These are phyloP conservation scores for Lepisosteus oculatus DNA, from an alignment of 2,113 vertebrate genomes.

Conservation along the genomic window DNA sequence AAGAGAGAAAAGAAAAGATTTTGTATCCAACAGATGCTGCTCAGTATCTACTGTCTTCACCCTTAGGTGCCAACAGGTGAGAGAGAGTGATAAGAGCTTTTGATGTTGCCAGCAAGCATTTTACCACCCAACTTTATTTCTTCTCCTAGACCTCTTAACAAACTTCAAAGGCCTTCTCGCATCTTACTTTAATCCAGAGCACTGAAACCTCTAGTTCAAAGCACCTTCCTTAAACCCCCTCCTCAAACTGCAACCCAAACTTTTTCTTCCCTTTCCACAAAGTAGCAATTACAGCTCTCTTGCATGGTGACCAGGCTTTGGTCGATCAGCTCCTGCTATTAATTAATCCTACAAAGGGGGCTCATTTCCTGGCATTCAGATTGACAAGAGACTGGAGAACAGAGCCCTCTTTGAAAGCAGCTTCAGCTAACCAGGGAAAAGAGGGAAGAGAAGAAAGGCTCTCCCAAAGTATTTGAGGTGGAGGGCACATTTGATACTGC, in stretches of 20 bases:
- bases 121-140: conserved; percentile 86
- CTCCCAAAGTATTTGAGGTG: conserved; percentile 73
- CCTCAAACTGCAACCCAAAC: conserved; percentile 91
- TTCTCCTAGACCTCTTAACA: conserved; percentile 86
- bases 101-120: conserved; percentile 88
- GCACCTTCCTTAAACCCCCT: conserved; percentile 83
- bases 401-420: conserved; percentile 88
- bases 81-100: conserved; percentile 75
- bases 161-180: conserved; percentile 92
- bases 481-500: conserved; percentile 89
- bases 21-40: conserved; percentile 32
- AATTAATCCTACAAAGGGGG: conserved; percentile 98
- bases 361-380: conserved; percentile 97
- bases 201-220: conserved; percentile 95
- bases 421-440: conserved; percentile 80
- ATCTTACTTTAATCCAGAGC: conserved; percentile 95
- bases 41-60: conserved; percentile 54
- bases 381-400: conserved; percentile 88
- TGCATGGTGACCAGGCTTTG: conserved; percentile 78
- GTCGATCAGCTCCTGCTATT: conserved; percentile 88
- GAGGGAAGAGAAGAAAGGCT: conserved; percentile 83
- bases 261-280: conserved; percentile 87
- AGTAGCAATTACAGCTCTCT: conserved; percentile 94
- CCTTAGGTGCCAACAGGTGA: conserved; percentile 82
- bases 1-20: conserved; percentile 17